Percentiles rank a stretch among this genome's conserved stretches.
Evolutionary conservation across 2,113 vertebrate species (phyloP).

Genomic region (Mesocricetus auratus): DNA sequence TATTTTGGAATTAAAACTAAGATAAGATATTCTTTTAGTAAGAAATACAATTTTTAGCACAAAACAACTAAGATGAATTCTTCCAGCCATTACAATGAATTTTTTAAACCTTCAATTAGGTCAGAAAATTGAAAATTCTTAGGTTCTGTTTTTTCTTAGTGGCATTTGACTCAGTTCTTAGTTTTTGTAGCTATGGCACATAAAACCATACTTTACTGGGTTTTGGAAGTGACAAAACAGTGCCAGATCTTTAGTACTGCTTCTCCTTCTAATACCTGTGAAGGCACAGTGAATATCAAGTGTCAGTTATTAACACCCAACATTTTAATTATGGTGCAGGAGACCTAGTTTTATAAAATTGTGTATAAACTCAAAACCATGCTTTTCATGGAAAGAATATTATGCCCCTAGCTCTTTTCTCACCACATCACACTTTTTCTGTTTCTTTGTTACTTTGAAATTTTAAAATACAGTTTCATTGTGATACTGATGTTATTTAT

Average conservation of each 20-base stretch:
- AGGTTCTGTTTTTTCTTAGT: neutral
- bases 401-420: neutral
- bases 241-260: neutral
- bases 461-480: neutral
- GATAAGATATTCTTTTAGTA: neutral
- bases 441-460: neutral
- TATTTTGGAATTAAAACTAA: neutral
- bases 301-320: neutral
- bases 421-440: neutral
- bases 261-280: slow-evolving; percentile 8
- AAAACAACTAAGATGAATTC: slow-evolving; percentile 9
- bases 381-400: neutral
- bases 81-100: neutral
- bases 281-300: neutral
- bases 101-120: neutral
- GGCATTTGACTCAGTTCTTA: neutral
- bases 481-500: neutral
- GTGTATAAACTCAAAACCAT: neutral
- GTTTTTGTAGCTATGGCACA: neutral
- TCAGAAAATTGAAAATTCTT: neutral
- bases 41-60: neutral
- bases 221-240: neutral
- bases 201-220: neutral
- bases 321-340: neutral
- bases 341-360: neutral